These are phyloP conservation scores for Caiman crocodilus DNA, from an alignment of 2,797 vertebrate species.

Conservation along the genomic window DNA sequence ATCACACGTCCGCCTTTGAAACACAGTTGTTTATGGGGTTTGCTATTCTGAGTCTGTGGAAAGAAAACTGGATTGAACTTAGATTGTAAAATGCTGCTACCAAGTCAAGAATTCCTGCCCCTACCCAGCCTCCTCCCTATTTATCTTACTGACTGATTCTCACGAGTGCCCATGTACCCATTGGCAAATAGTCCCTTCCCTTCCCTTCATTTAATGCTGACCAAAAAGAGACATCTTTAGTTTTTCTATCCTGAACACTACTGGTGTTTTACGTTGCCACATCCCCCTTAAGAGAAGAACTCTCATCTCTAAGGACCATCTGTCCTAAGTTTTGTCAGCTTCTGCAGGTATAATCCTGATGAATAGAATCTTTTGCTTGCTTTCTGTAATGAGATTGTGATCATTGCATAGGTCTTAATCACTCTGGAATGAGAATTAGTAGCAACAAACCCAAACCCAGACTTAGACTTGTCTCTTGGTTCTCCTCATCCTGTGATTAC, in stretches of 20 bases:
- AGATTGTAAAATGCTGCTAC: not conserved
- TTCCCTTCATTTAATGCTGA: not conserved
- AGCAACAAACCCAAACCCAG: not conserved
- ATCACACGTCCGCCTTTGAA: constrained; percentile 86
- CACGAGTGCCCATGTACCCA: not conserved
- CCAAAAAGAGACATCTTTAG: not conserved
- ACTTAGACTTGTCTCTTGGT: not conserved
- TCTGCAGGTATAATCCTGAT: fast-evolving
- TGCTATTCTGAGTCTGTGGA: constrained; percentile 79
- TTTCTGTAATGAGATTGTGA: not conserved
- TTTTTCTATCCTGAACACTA: not conserved
- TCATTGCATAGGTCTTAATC: not conserved
- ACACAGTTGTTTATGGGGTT: constrained; percentile 76
- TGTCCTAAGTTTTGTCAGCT: not conserved
- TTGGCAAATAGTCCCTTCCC: not conserved
- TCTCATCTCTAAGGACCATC: not conserved
- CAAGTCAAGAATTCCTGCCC: not conserved
- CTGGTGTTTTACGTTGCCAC: not conserved
- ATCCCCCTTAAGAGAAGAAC: not conserved
- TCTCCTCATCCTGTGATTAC: not conserved
- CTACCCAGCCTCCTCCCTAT: not conserved
- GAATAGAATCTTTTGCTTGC: not conserved
- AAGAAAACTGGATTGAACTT: constrained; percentile 12
- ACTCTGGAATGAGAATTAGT: not conserved
- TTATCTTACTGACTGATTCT: not conserved